Evolutionary conservation across 2,888 invertebrate genomes (phyloP).

Genomic region (Stictocephala bisonia): DNA sequence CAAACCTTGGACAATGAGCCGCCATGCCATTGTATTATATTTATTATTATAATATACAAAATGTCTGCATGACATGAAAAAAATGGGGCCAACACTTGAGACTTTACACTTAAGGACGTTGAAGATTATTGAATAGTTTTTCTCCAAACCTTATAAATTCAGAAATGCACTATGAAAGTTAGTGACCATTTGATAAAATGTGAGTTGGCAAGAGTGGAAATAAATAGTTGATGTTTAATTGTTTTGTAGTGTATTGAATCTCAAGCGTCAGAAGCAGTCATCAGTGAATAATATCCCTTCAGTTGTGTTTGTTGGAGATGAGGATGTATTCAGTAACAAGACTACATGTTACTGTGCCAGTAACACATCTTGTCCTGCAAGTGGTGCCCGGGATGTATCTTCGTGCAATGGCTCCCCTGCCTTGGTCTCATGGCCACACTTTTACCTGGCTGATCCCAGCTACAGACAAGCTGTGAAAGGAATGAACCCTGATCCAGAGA

Average conservation of each 20-base stretch:
- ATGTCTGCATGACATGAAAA: too few species aligned
- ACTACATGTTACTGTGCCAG: slow-evolving; percentile 75
- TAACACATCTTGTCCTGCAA: slow-evolving; percentile 56
- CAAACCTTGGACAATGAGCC: too few species aligned
- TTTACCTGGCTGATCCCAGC: slow-evolving; percentile 63
- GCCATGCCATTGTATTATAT: too few species aligned
- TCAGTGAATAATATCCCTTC: not conserved
- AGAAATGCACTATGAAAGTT: too few species aligned
- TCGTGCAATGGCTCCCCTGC: slow-evolving; percentile 64
- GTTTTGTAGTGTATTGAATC: not conserved
- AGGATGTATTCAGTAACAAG: slow-evolving; percentile 79
- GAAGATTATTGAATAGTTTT: too few species aligned
- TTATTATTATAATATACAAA: too few species aligned
- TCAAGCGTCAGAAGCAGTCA: not conserved
- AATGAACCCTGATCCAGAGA: slow-evolving; percentile 63
- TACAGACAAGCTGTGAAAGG: slow-evolving; percentile 64
- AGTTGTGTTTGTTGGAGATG: slow-evolving; percentile 69
- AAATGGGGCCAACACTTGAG: too few species aligned
- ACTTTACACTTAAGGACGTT: too few species aligned
- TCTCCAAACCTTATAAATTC: too few species aligned
- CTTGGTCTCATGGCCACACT: slow-evolving; percentile 66
- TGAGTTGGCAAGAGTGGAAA: too few species aligned
- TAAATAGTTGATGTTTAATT: too few species aligned
- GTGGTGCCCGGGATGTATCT: slow-evolving; percentile 62
- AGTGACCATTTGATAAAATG: too few species aligned